These are phyloP conservation scores for Notothenia rossii DNA, from an alignment of 2,113 vertebrate genomes.

Conservation along the genomic window DNA sequence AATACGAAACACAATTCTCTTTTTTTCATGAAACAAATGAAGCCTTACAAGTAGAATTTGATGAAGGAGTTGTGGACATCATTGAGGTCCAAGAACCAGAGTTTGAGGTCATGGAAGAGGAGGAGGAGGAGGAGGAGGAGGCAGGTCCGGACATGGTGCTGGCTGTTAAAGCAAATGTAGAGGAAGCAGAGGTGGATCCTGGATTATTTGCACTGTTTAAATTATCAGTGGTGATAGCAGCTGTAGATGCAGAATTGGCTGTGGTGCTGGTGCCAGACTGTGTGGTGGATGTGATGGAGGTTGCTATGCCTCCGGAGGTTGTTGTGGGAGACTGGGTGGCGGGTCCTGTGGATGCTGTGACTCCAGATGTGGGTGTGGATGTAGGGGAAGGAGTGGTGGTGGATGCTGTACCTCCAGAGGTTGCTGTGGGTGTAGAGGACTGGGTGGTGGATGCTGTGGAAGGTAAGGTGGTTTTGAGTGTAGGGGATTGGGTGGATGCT, in stretches of 20 bases:
- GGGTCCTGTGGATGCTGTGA: too few relatives aligned
- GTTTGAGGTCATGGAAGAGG: background rate
- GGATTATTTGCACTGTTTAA: background rate
- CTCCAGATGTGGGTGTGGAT: background rate
- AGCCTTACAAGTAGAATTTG: constrained; percentile 1
- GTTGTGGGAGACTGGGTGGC: too few relatives aligned
- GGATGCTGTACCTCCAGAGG: too few relatives aligned
- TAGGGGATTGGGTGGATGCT: too few relatives aligned
- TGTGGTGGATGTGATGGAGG: background rate
- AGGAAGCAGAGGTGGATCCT: background rate
- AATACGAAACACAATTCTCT: background rate
- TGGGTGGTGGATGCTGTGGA: background rate
- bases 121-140: too few relatives aligned
- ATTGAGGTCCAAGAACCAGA: background rate
- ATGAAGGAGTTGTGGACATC: constrained; percentile 17
- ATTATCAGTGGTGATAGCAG: background rate
- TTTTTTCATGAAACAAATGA: background rate
- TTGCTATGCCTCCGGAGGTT: too few relatives aligned
- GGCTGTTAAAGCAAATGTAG: background rate
- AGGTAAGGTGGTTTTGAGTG: too few relatives aligned
- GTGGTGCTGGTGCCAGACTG: constrained; percentile 11
- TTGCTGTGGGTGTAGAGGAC: background rate
- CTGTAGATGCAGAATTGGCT: constrained; percentile 5
- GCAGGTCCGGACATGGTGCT: background rate
- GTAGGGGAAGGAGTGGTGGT: background rate